These are phyloP conservation scores for Coregonus sp. DNA, from an alignment of 2,797 vertebrate genomes.

Conservation along the genomic window DNA sequence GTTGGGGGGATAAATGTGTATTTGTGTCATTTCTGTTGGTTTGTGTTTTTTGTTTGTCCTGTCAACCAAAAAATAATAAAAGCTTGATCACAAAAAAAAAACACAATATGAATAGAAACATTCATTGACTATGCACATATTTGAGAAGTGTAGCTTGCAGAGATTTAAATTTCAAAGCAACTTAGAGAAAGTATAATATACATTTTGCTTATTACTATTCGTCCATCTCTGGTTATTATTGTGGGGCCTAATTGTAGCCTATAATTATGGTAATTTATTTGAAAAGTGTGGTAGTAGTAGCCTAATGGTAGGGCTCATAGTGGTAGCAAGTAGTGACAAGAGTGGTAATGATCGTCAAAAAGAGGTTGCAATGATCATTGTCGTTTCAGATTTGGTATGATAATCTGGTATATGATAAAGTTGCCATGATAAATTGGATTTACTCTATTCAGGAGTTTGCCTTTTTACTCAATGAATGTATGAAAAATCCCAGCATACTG, in stretches of 20 bases:
- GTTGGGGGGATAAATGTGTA: no score
- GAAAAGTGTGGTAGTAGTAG: no score
- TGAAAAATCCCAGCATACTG: background rate
- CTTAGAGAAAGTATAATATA: background rate
- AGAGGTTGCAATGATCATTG: background rate
- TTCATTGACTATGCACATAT: background rate
- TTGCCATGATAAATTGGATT: background rate
- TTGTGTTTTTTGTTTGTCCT: no score
- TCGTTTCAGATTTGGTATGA: background rate
- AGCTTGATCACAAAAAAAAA: no score
- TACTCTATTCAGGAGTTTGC: background rate
- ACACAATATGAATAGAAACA: no score
- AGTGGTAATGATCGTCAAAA: no score
- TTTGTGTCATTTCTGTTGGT: no score
- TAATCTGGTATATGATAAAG: no score
- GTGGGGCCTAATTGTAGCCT: background rate
- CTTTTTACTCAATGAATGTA: background rate
- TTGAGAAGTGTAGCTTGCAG: background rate
- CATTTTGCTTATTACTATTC: background rate
- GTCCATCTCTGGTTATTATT: background rate
- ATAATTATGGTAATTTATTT: background rate
- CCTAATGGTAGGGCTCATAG: no score
- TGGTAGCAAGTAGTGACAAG: no score
- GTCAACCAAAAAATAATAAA: no score
- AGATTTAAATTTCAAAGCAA: background rate